Conservation (phyloP, 2,888 invertebrate species). For the Campoplex capitator region DNA sequence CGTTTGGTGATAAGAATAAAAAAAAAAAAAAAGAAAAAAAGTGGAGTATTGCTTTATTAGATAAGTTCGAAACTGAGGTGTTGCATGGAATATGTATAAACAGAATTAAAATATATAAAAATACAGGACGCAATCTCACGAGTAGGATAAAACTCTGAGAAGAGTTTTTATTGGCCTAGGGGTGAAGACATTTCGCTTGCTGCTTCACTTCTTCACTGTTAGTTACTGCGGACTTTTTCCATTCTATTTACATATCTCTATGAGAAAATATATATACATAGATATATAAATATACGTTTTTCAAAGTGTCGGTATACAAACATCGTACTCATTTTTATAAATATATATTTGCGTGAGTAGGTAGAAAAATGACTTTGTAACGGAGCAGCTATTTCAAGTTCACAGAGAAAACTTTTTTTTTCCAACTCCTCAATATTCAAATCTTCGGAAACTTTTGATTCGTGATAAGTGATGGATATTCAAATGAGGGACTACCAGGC, state of each 20-base stretch:
- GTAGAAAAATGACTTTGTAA: slow-evolving; percentile 12
- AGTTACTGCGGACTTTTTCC: slow-evolving; percentile 14
- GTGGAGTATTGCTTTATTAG: slow-evolving; percentile 47
- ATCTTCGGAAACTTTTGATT: slow-evolving; percentile 15
- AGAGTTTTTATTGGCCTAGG: slow-evolving; percentile 28
- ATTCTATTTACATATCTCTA: slow-evolving; percentile 11
- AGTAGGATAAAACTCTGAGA: not conserved
- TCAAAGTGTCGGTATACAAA: not conserved
- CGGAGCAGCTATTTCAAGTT: slow-evolving; percentile 14
- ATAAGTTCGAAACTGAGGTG: slow-evolving; percentile 47
- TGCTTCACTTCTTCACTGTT: slow-evolving; percentile 22
- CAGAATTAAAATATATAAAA: slow-evolving; percentile 44
- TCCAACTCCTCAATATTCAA: slow-evolving; percentile 40
- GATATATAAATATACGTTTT: not conserved
- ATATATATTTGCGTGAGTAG: slow-evolving; percentile 4
- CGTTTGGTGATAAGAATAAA: not conserved
- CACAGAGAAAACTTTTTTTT: slow-evolving; percentile 39
- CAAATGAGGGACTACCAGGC: not conserved
- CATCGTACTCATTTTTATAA: slow-evolving; percentile 1
- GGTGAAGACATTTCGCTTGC: not conserved
- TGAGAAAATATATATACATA: not conserved
- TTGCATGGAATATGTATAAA: slow-evolving; percentile 34
- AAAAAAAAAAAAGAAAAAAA: not conserved
- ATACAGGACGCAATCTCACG: not conserved
- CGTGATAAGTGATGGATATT: slow-evolving; percentile 32